These are phyloP conservation scores for Clarias batrachus DNA, from an alignment of 2,113 vertebrate species.

Conservation along the genomic window DNA sequence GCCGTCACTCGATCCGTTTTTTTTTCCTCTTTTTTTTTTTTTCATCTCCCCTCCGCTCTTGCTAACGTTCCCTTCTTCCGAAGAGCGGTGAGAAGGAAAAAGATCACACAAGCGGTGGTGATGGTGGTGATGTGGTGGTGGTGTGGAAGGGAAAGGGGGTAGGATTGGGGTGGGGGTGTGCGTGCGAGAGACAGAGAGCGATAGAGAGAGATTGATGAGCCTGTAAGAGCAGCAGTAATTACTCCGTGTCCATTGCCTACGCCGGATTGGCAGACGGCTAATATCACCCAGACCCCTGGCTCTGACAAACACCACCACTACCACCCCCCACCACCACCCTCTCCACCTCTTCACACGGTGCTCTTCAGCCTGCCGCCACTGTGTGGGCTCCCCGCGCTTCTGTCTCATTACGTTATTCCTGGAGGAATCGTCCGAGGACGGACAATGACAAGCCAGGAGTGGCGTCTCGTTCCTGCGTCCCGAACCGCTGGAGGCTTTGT, in stretches of 20 bases:
- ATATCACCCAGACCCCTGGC: slow-evolving; percentile 80
- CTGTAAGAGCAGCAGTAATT: slow-evolving; percentile 81
- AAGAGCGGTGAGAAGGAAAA: slow-evolving; percentile 63
- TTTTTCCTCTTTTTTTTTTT: slow-evolving; percentile 56
- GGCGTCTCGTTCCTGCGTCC: slow-evolving; percentile 7
- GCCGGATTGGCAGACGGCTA: slow-evolving; percentile 82
- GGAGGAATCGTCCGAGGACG: slow-evolving; percentile 56
- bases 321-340: slow-evolving; percentile 41
- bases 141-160: slow-evolving; percentile 22
- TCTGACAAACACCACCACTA: slow-evolving; percentile 69
- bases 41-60: slow-evolving; percentile 38
- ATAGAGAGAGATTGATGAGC: slow-evolving; percentile 82
- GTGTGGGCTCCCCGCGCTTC: slow-evolving; percentile 64
- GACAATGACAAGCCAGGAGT: slow-evolving; percentile 6
- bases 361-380: slow-evolving; percentile 63
- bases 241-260: slow-evolving; percentile 79
- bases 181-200: slow-evolving; percentile 48
- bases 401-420: slow-evolving; percentile 67
- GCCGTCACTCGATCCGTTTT: slow-evolving; percentile 67
- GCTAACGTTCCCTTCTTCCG: slow-evolving; percentile 47
- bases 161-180: slow-evolving; percentile 36
- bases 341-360: slow-evolving; percentile 64
- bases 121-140: not conserved
- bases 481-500: slow-evolving; percentile 1
- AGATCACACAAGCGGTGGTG: slow-evolving; percentile 56